These are phyloP conservation scores for Cottoperca gobio DNA, from an alignment of 2,797 vertebrate species.

Conservation along the genomic window DNA sequence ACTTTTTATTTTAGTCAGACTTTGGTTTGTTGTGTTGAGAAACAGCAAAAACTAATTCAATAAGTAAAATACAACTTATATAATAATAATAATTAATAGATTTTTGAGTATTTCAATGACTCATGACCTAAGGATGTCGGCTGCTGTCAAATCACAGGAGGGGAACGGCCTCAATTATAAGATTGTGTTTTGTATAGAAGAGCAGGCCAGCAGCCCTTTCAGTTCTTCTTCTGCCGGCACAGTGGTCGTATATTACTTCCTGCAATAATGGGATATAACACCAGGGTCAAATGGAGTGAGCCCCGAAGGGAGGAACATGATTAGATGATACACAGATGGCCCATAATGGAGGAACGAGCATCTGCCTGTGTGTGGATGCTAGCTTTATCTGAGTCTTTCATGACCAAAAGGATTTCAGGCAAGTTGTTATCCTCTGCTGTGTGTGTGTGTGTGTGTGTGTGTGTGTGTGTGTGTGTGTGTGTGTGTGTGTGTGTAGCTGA, in stretches of 20 bases:
- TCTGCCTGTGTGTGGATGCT: constrained; percentile 30
- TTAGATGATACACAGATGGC: constrained; percentile 75
- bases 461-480: not conserved
- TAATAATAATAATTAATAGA: not conserved
- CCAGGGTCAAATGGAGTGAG: constrained; percentile 61
- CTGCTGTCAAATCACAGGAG: constrained; percentile 23
- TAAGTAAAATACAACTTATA: not conserved
- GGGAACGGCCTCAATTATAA: constrained; percentile 37
- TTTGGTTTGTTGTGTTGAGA: not conserved
- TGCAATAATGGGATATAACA: constrained; percentile 60
- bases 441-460: not conserved
- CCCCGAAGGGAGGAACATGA: constrained; percentile 54
- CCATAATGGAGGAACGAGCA: constrained; percentile 14
- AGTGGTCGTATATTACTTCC: constrained; percentile 61
- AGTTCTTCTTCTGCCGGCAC: constrained; percentile 17
- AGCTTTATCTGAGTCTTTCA: constrained; percentile 18
- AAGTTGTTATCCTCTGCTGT: not conserved
- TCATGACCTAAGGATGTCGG: not conserved
- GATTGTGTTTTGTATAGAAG: constrained; percentile 41
- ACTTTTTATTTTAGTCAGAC: not conserved
- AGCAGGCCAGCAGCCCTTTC: constrained; percentile 24
- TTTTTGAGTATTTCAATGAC: not conserved
- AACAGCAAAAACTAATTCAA: not conserved
- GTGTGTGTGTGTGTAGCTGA: not conserved
- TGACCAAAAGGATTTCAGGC: constrained; percentile 5